Conservation (phyloP, 2,888 invertebrate genomes). For the Drosophila mimetica region DNA sequence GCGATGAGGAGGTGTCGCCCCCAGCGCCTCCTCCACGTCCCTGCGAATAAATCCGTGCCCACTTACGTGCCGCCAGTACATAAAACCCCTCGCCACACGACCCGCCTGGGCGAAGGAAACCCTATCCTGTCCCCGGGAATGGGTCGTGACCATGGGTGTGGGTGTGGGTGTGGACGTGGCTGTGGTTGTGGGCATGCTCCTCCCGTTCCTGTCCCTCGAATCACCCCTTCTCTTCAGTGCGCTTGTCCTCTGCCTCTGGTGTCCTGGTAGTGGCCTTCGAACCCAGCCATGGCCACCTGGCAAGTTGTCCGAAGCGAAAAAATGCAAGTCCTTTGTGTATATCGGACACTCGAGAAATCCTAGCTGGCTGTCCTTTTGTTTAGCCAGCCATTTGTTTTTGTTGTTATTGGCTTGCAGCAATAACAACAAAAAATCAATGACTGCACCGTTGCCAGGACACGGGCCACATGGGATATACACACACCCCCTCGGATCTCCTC, state of each 20-base stretch:
- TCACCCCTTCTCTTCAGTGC: background rate
- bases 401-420: constrained; percentile 58
- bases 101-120: constrained; percentile 67
- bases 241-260: constrained; percentile 29
- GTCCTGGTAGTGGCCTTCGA: constrained; percentile 47
- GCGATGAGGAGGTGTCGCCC: constrained; percentile 34
- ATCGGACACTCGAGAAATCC: constrained; percentile 58
- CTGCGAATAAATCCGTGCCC: constrained; percentile 52
- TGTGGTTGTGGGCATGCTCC: constrained; percentile 54
- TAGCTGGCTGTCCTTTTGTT: constrained; percentile 50
- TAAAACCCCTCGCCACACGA: constrained; percentile 71
- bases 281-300: constrained; percentile 52
- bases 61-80: constrained; percentile 78
- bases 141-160: constrained; percentile 3
- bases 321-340: constrained; percentile 45
- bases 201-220: constrained; percentile 5
- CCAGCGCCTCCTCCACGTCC: background rate
- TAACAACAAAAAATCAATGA: constrained; percentile 68
- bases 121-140: constrained; percentile 32
- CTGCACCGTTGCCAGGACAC: constrained; percentile 70
- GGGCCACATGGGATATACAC: constrained; percentile 38
- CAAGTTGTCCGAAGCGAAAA: constrained; percentile 34
- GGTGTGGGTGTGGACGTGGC: constrained; percentile 23
- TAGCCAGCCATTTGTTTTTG: constrained; percentile 16
- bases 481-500: constrained; percentile 9